These are phyloP conservation scores for Cinclus cinclus DNA, from an alignment of 2,113 vertebrate species.

Conservation along the genomic window DNA sequence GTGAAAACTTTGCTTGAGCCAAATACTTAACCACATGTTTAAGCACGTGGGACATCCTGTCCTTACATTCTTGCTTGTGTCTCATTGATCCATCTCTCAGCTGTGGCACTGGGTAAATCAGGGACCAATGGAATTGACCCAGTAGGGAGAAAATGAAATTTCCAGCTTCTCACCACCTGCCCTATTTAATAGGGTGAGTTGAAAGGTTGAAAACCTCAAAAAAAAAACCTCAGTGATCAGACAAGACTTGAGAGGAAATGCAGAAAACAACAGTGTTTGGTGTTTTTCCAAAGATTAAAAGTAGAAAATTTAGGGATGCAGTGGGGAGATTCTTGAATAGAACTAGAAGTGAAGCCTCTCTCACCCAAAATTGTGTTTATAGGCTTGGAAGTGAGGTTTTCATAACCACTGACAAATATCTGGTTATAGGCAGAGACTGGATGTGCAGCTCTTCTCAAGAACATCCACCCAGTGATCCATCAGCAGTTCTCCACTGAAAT, in stretches of 20 bases:
- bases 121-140: not conserved
- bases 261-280: accelerated
- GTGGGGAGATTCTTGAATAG: not conserved
- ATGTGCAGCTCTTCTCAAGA: not conserved
- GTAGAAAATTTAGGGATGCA: not conserved
- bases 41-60: not conserved
- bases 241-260: not conserved
- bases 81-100: not conserved
- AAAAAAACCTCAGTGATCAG: not conserved
- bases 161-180: not conserved
- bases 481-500: not conserved
- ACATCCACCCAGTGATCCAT: not conserved
- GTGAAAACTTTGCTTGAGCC: not conserved
- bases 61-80: not conserved
- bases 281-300: not conserved
- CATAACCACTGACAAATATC: not conserved
- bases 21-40: not conserved
- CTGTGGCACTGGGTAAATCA: not conserved
- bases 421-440: not conserved
- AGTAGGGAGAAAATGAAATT: not conserved
- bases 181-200: not conserved
- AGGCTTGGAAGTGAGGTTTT: not conserved
- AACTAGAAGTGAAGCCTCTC: not conserved
- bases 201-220: not conserved
- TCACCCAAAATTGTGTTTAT: not conserved